Conservation (phyloP, 2,113 vertebrate genomes). For the Oreocharis arfaki region DNA sequence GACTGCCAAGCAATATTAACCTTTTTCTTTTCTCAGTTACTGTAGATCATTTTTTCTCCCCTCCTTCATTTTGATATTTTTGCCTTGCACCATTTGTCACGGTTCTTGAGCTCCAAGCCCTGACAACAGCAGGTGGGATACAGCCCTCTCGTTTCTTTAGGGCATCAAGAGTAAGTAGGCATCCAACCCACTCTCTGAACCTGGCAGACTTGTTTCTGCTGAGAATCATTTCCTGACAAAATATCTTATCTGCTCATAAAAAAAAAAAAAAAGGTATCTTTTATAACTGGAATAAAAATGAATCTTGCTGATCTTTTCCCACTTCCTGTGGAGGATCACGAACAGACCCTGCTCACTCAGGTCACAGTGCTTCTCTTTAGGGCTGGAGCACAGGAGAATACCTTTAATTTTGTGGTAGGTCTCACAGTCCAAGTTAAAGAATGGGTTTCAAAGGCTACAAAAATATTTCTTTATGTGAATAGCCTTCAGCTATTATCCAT, state of each 20-base stretch:
- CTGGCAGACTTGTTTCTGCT: not conserved
- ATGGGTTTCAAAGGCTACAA: not conserved
- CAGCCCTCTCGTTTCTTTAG: not conserved
- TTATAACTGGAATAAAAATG: not conserved
- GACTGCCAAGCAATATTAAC: not conserved
- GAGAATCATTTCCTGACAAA: not conserved
- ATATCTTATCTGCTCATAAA: not conserved
- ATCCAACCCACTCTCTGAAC: not conserved
- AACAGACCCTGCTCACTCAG: not conserved
- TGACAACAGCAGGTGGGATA: not conserved
- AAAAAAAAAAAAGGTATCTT: not conserved
- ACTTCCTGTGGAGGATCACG: not conserved
- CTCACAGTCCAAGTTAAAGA: not conserved
- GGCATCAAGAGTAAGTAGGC: not conserved
- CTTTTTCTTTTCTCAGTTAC: not conserved
- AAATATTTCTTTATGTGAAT: not conserved
- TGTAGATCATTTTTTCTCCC: not conserved
- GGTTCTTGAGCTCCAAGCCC: not conserved
- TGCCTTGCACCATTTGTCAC: not conserved
- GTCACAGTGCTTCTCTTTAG: not conserved
- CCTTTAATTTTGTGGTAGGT: not conserved
- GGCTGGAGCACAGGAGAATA: not conserved
- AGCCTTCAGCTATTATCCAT: not conserved
- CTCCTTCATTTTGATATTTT: not conserved
- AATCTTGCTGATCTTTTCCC: not conserved